Conservation (phyloP, 2,113 vertebrate genomes). For the Athene noctua region DNA sequence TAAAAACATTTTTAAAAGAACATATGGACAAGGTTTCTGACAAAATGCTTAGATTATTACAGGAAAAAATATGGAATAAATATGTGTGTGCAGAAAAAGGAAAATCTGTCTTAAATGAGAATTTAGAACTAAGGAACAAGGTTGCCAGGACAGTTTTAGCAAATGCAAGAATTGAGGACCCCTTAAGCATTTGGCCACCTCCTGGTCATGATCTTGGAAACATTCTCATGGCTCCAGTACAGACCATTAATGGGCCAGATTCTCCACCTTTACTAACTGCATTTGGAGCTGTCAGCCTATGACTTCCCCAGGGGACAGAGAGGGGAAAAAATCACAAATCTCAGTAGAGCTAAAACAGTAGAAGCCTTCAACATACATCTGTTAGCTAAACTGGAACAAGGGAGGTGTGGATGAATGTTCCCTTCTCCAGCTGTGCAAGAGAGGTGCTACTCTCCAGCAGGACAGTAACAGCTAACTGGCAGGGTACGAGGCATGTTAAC, state of each 20-base stretch:
- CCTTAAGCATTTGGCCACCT: not conserved
- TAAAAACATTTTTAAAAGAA: conserved; percentile 41
- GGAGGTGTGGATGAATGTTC: not conserved
- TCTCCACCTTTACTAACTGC: not conserved
- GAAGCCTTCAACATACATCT: not conserved
- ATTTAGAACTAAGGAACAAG: not conserved
- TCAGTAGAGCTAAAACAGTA: not conserved
- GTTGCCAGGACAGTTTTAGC: not conserved
- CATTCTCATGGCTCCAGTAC: not conserved
- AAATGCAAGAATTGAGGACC: not conserved
- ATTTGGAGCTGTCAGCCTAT: not conserved
- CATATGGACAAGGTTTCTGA: not conserved
- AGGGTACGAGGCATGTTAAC: not conserved
- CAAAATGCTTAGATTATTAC: not conserved
- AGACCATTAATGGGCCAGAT: not conserved
- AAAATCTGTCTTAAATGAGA: not conserved
- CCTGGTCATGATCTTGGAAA: not conserved
- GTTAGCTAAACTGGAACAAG: not conserved
- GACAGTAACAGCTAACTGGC: not conserved
- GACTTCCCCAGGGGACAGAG: not conserved
- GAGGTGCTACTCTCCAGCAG: not conserved
- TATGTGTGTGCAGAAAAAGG: not conserved
- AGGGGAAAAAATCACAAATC: not conserved
- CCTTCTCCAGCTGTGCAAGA: not conserved
- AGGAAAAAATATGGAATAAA: not conserved